Evolutionary conservation across 2,888 invertebrate genomes (phyloP), one percentile per base, ranked within the genome.

Genomic region (Trichopoda pennipes): DNA sequence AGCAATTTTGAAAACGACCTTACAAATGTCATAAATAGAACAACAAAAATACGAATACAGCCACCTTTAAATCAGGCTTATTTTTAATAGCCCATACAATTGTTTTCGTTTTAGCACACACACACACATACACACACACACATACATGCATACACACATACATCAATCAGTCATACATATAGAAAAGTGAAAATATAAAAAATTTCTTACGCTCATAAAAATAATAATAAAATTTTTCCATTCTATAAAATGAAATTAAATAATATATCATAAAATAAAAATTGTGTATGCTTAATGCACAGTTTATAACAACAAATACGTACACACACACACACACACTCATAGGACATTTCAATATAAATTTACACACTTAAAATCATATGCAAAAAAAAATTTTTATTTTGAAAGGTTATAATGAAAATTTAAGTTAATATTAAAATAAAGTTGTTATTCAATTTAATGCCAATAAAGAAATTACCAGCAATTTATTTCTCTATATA

Each of bases 211-310:
- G 63, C 63, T 14, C 61, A 66, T 64, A 70, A 73, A 81, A 81
- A 77, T 81, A 81, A n/a, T n/a, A n/a, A 78, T 78, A 78, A 64
- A 69, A 81, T 81, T 80, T 81, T 78, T 35, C 74, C 74, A 66
- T 78, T 64, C 58, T 69, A 74, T 70, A 28, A 42, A 74, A 64
- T 64, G 64, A 81, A 78, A 78, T 78, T 78, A 78, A 81, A 81
- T 81, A 69, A 78, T 74, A 77, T 74, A 53, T 77, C 73, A 77
- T 73, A 56, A 76, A 76, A 76, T 72, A 55, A 61, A 63, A 76
- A 58, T 66, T 66, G 19, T 70, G 58, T 70, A 60, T 49, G 64
- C 78, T 78, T 78, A 66, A 78, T 66, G 64, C 51, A 64, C 53
- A 73, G 55, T 64, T 64, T 49, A 32, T 38, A 42, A 35, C 32